phyloP scores from a whole-genome alignment of 2,888 invertebrate genomes.

The Parnassius smintheus region DNA sequence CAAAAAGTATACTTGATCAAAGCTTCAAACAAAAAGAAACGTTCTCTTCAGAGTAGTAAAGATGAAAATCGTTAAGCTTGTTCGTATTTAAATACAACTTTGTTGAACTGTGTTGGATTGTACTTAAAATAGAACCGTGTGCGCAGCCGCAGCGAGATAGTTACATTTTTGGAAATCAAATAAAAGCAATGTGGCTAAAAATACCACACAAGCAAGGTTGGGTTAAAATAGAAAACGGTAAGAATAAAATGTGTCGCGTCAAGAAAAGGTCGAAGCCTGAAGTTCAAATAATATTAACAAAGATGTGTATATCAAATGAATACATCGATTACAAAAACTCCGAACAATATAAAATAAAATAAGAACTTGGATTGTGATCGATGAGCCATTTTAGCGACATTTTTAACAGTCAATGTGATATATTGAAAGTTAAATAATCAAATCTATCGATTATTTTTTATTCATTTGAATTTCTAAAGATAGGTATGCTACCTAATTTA shows the following conservation, averaged over 20 bases:
- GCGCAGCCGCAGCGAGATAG: conserved; percentile 66
- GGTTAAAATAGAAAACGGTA: conserved; percentile 54
- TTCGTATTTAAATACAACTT: conserved; percentile 54
- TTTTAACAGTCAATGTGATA: too few relatives aligned
- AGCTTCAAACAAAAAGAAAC: conserved; percentile 40
- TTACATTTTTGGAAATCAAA: conserved; percentile 80
- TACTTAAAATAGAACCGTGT: conserved; percentile 68
- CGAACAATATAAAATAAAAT: too few relatives aligned
- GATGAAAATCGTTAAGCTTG: conserved; percentile 51
- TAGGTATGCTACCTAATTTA: too few relatives aligned
- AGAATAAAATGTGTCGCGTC: conserved; percentile 39
- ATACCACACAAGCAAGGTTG: conserved; percentile 65
- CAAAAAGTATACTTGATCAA: conserved; percentile 23
- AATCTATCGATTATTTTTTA: too few relatives aligned
- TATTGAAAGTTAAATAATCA: too few relatives aligned
- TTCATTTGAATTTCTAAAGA: too few relatives aligned
- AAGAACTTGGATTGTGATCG: too few relatives aligned
- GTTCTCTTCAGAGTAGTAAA: conserved; percentile 41
- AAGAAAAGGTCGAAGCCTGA: conserved; percentile 44
- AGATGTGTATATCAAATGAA: too few relatives aligned
- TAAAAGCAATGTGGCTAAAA: conserved; percentile 65
- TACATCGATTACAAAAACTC: too few relatives aligned
- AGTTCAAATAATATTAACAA: background rate
- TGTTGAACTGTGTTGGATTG: conserved; percentile 53
- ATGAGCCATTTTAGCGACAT: too few relatives aligned